A percentile compares a stretch with the other conserved stretches of the same genome.
These are phyloP conservation scores for Drosophila infuscata DNA, from an alignment of 2,888 invertebrate genomes.

Conservation along the genomic window DNA sequence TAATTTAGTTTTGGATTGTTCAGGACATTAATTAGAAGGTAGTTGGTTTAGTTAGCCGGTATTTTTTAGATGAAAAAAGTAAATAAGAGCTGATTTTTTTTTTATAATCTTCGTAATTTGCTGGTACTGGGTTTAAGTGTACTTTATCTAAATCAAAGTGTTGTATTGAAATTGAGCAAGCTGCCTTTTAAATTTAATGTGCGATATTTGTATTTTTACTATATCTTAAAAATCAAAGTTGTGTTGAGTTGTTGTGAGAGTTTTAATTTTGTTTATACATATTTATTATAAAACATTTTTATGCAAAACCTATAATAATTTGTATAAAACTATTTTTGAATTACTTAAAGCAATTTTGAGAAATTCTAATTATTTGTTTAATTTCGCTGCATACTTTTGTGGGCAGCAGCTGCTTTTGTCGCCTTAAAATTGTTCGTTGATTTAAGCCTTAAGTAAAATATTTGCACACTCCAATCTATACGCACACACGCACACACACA, in stretches of 20 bases:
- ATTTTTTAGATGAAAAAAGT: background rate
- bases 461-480: conserved; percentile 21
- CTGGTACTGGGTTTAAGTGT: background rate
- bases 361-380: background rate
- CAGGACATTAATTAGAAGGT: conserved; percentile 34
- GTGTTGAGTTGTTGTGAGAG: background rate
- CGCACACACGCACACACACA: conserved; percentile 1
- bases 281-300: no score
- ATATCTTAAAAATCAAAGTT: background rate
- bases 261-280: background rate
- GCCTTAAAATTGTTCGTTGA: conserved; percentile 35
- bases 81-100: background rate
- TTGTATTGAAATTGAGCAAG: background rate
- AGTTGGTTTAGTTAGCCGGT: background rate
- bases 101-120: background rate
- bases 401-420: conserved; percentile 29
- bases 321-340: background rate
- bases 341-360: background rate
- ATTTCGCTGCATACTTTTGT: conserved; percentile 28
- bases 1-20: conserved; percentile 14
- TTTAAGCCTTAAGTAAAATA: conserved; percentile 42
- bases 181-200: background rate
- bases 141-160: background rate
- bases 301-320: no score
- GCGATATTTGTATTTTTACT: background rate